Percentiles rank a stretch among this genome's conserved stretches.
Evolutionary conservation across 2,797 vertebrate species (phyloP).

Genomic region (Gymnocypris eckloni): DNA sequence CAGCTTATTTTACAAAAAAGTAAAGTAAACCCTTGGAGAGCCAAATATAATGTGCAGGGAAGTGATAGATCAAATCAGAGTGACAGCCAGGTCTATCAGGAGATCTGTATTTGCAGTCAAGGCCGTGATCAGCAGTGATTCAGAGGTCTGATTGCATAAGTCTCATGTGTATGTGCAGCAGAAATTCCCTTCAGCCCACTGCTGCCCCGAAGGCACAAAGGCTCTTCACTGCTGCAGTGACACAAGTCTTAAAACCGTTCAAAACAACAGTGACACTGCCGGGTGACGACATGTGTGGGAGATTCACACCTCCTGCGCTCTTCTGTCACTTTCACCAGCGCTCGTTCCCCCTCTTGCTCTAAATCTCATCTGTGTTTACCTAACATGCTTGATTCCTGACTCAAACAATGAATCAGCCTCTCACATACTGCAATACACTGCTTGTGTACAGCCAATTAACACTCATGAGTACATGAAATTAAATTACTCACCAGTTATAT

Average conservation of each 20-base stretch:
- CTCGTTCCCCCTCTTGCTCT: not conserved
- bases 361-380: slow-evolving; percentile 17
- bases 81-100: not conserved
- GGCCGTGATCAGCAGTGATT: slow-evolving; percentile 2
- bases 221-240: not conserved
- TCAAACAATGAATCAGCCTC: not conserved
- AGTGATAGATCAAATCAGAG: not conserved
- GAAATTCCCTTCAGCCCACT: slow-evolving; percentile 34
- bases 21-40: not conserved
- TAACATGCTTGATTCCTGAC: not conserved
- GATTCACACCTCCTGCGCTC: slow-evolving; percentile 17
- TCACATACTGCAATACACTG: not conserved
- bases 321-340: slow-evolving; percentile 8
- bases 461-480: not conserved
- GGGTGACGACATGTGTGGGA: slow-evolving; percentile 5
- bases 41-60: not conserved
- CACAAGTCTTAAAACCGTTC: slow-evolving; percentile 14
- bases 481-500: not conserved
- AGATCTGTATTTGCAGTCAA: slow-evolving; percentile 17
- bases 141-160: slow-evolving; percentile 14
- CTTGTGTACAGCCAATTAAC: not conserved
- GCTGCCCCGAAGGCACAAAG: not conserved
- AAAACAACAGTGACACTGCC: slow-evolving; percentile 1
- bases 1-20: not conserved
- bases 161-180: not conserved